Percentiles rank a stretch among this genome's conserved stretches.
Conservation (phyloP, 2,113 vertebrate species). For the Psittacula cyanocephala region DNA sequence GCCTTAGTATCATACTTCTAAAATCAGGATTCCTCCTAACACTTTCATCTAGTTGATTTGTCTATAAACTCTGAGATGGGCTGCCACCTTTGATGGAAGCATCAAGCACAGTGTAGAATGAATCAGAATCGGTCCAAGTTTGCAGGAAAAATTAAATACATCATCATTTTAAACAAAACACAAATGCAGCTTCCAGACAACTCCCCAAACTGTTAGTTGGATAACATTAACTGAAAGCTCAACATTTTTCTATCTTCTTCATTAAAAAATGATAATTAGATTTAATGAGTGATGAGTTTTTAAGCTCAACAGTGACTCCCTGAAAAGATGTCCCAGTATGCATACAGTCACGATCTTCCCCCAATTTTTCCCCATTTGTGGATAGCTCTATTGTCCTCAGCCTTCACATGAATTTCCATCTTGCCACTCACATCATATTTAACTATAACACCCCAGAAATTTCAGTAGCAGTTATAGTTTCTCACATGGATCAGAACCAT, state of each 20-base stretch:
- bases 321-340: background rate
- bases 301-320: background rate
- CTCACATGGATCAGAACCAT: background rate
- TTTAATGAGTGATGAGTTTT: background rate
- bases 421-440: background rate
- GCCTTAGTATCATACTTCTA: background rate
- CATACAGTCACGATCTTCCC: background rate
- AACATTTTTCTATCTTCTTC: background rate
- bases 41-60: background rate
- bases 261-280: background rate
- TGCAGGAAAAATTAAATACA: background rate
- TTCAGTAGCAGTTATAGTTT: background rate
- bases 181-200: background rate
- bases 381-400: background rate
- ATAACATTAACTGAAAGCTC: background rate
- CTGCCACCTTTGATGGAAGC: background rate
- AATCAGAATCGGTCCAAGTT: background rate
- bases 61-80: background rate
- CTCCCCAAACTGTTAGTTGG: background rate
- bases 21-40: background rate
- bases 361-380: background rate
- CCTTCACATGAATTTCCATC: background rate
- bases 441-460: background rate
- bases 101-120: background rate
- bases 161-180: background rate